Evolutionary conservation across 2,797 vertebrate species (phyloP).

Genomic region (Anomalospiza imberbis): DNA sequence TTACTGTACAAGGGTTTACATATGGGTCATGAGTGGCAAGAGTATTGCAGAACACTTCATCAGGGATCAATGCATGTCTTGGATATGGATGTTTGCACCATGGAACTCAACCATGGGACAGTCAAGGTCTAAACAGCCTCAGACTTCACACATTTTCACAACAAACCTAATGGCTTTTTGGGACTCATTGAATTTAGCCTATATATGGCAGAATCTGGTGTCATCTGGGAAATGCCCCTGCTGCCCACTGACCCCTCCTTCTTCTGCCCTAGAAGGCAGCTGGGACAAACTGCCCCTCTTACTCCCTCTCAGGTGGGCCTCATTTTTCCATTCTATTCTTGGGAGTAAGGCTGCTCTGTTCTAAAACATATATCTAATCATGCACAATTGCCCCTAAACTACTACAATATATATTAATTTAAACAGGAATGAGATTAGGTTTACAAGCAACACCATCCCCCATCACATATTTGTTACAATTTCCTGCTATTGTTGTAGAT

Average conservation of each 20-base stretch:
- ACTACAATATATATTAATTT: conserved; percentile 18
- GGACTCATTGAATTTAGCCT: background rate
- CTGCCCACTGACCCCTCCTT: background rate
- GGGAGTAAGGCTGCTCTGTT: background rate
- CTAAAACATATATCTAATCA: background rate
- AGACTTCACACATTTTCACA: background rate
- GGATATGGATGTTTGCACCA: background rate
- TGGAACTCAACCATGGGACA: background rate
- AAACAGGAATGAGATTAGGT: conserved; percentile 20
- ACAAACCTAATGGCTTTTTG: background rate
- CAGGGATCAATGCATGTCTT: background rate
- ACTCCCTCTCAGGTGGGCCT: background rate
- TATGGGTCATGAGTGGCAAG: background rate
- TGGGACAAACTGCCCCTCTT: background rate
- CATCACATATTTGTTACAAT: conserved; percentile 37
- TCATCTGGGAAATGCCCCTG: background rate
- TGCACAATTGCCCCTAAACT: background rate
- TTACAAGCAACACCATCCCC: background rate
- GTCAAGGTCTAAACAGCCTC: background rate
- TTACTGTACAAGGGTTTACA: background rate
- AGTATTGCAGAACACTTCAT: background rate
- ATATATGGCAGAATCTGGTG: background rate
- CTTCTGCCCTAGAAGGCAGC: background rate
- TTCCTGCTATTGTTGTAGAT: conserved; percentile 58
- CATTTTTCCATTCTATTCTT: background rate